Base-by-base conservation (phyloP, 1,140 invertebrate genomes). In the Eumaeus atala region DNA sequence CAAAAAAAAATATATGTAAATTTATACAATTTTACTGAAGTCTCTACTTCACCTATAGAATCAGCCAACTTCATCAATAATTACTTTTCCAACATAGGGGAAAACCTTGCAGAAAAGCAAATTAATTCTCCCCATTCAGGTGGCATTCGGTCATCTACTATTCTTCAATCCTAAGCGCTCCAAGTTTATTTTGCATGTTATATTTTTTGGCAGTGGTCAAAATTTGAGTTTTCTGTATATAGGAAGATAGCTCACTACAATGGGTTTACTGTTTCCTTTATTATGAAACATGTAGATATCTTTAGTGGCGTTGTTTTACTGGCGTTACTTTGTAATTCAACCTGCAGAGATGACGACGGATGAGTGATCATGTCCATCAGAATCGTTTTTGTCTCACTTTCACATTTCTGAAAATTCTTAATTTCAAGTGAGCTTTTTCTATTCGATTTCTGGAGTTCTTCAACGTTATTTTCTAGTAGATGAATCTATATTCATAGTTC, bases 231-330 rank as follows among this genome's bases (percentile, higher is more conserved):
- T 59, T 54, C 35, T 54, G 52, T 47, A 51, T 36, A 37, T 51
- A 59, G 14, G 51, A 54, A 11, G 47, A 54, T 21, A 59, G 10
- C 49, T 59, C 58, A 59, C 12, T 9, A 59, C 35, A 11, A 54
- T 54, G 10, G 58, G 48, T 40, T 59, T 59, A 51, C 54, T 59
- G 14, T 59, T 48, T 47, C 52, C 51, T 51, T 59, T 59, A 9
- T 54, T 51, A 6, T 51, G 54, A 1, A 48, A 38, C 51, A 51
- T 54, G 35, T 59, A 59, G 47, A 59, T 54, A 38, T 59, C 58
- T 16, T 54, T 44, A 9, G 54, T 59, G 28, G 54, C 48, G 50
- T 52, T 51, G n/a, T n/a, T n/a, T n/a, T n/a, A n/a, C n/a, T n/a
- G n/a, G n/a, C n/a, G n/a, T n/a, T n/a, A n/a, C n/a, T n/a, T n/a